phyloP scores from a whole-genome alignment of 64 coral and sea anemone genomes.

The Exaiptasia diaphana region DNA sequence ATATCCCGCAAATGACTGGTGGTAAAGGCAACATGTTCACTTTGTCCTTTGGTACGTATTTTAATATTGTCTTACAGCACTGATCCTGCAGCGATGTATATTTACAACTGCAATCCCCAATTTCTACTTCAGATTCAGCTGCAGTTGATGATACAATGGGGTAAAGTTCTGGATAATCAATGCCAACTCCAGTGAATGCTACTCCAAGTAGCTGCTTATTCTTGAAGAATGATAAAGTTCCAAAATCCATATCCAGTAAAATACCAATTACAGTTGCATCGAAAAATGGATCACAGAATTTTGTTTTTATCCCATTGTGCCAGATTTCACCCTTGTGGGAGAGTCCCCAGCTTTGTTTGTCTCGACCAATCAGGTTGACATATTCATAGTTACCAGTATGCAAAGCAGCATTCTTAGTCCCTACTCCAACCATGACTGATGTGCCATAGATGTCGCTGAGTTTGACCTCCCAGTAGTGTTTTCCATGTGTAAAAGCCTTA shows the following conservation, averaged over 20 bases:
- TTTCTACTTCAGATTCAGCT: slow-evolving; percentile 73
- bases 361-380: slow-evolving; percentile 79
- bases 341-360: slow-evolving; percentile 82
- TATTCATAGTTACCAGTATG: slow-evolving; percentile 83
- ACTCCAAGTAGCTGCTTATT: slow-evolving; percentile 71
- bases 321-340: slow-evolving; percentile 80
- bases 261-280: slow-evolving; percentile 91
- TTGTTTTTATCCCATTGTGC: slow-evolving; percentile 55
- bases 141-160: slow-evolving; percentile 86
- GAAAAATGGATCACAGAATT: slow-evolving; percentile 86
- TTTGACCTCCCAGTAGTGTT: slow-evolving; percentile 91
- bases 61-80: slow-evolving; percentile 77
- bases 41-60: slow-evolving; percentile 68
- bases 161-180: slow-evolving; percentile 55
- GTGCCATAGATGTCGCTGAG: slow-evolving; percentile 71
- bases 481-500: slow-evolving; percentile 80
- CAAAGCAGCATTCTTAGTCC: slow-evolving; percentile 67
- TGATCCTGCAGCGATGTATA: slow-evolving; percentile 76
- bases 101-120: slow-evolving; percentile 65
- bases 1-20: too few species aligned
- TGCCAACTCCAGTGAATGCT: slow-evolving; percentile 56
- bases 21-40: slow-evolving; percentile 66
- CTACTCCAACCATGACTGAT: slow-evolving; percentile 85
- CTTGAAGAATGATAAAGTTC: slow-evolving; percentile 76
- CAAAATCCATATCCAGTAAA: slow-evolving; percentile 81